phyloP scores from a whole-genome alignment of 37 sponge, comb jelly and placozoan genomes.

The Agelas oroides region DNA sequence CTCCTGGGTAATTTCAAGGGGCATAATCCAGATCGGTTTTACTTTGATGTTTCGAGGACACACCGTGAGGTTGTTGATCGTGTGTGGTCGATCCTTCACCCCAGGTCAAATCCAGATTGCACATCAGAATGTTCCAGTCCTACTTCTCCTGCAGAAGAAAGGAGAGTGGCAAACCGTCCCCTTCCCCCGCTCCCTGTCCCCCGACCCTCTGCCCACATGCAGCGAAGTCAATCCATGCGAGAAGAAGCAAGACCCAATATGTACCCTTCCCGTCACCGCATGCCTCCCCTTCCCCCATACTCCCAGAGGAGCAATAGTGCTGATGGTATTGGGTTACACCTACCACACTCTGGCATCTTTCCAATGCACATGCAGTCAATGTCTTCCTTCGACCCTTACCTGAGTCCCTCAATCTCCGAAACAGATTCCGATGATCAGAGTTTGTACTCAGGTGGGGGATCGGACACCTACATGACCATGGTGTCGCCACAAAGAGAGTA shows the following conservation, averaged over 20 bases:
- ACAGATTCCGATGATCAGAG: slow-evolving; percentile 21
- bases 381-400: slow-evolving; percentile 31
- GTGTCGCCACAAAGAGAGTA: slow-evolving; percentile 16
- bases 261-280: no score
- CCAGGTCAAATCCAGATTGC: slow-evolving; percentile 30
- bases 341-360: no score
- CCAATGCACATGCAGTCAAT: no score
- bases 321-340: slow-evolving; percentile 24
- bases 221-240: slow-evolving; percentile 24
- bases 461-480: slow-evolving; percentile 61
- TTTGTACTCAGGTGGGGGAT: slow-evolving; percentile 55
- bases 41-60: slow-evolving; percentile 80
- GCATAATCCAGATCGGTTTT: slow-evolving; percentile 67
- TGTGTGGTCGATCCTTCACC: slow-evolving; percentile 65
- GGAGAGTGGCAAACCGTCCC: no score
- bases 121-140: no score
- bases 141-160: neutral
- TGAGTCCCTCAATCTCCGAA: slow-evolving; percentile 44
- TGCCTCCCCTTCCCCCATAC: slow-evolving; percentile 53
- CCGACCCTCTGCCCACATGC: neutral
- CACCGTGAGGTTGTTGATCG: slow-evolving; percentile 77
- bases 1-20: slow-evolving; percentile 72
- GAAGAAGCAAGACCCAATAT: neutral
- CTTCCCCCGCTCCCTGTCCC: slow-evolving; percentile 45
- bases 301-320: slow-evolving; percentile 54